A percentile compares a stretch with the other conserved stretches of the same genome.
Evolutionary conservation across 2,113 vertebrate species (phyloP).

Genomic region (Sinocyclocheilus anophthalmus): DNA sequence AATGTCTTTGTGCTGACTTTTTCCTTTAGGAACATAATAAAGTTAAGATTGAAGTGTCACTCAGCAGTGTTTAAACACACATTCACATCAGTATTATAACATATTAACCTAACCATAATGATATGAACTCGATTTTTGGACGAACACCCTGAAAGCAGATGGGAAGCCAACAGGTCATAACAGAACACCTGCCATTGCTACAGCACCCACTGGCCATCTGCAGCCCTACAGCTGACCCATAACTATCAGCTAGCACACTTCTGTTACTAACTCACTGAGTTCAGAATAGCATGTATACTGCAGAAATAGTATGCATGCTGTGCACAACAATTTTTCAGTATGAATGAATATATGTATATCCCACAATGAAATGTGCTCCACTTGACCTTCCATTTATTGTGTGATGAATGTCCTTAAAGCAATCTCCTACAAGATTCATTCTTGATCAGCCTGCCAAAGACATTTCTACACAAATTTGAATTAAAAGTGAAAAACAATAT

Average conservation of each 20-base stretch:
- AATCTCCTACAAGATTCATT: too few relatives aligned
- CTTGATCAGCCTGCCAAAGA: too few relatives aligned
- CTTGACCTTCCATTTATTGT: too few relatives aligned
- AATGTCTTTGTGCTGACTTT: neutral
- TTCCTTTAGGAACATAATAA: neutral
- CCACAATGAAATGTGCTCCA: too few relatives aligned
- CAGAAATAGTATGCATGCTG: neutral
- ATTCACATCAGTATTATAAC: neutral
- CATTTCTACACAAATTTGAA: too few relatives aligned
- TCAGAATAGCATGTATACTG: neutral
- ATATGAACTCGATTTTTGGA: neutral
- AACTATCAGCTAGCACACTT: neutral
- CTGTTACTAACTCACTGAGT: neutral
- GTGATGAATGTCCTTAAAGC: too few relatives aligned
- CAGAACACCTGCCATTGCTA: neutral
- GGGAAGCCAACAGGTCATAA: neutral
- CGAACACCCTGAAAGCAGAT: neutral
- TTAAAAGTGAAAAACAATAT: too few relatives aligned
- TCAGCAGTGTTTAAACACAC: neutral
- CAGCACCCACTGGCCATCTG: neutral
- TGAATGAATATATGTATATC: too few relatives aligned
- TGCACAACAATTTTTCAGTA: too few relatives aligned
- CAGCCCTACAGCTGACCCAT: neutral
- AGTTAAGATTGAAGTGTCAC: neutral
- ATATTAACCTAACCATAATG: neutral